Evolutionary conservation across 2,888 invertebrate genomes (phyloP).

Genomic region (Notocelia uddmanniana): DNA sequence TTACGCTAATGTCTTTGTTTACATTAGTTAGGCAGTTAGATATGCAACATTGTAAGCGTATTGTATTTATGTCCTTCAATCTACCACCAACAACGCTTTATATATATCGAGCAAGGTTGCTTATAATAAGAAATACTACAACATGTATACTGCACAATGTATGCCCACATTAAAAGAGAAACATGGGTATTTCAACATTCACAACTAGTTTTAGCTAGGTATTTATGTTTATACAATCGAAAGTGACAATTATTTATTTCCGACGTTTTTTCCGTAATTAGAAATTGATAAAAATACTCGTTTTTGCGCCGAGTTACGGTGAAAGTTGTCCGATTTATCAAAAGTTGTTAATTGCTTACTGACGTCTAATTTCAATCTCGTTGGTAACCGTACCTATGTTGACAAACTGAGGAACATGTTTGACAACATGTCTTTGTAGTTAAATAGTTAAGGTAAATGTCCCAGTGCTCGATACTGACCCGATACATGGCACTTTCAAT

Average conservation of each 20-base stretch:
- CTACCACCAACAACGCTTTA: too few species aligned
- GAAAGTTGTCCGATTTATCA: conserved; percentile 40
- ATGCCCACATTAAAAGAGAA: too few species aligned
- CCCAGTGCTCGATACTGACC: too few species aligned
- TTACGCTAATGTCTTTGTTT: too few species aligned
- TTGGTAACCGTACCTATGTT: conserved; percentile 20
- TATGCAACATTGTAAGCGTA: too few species aligned
- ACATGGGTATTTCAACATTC: not conserved
- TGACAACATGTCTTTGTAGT: conserved; percentile 26
- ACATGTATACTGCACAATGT: too few species aligned
- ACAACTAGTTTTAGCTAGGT: not conserved
- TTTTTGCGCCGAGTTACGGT: conserved; percentile 9
- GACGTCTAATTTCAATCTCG: conserved; percentile 36
- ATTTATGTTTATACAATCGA: conserved; percentile 5
- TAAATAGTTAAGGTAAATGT: too few species aligned
- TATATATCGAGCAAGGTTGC: too few species aligned
- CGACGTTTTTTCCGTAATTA: conserved; percentile 31
- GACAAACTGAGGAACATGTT: conserved; percentile 34
- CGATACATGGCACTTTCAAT: too few species aligned
- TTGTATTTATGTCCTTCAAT: too few species aligned
- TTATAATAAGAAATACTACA: too few species aligned
- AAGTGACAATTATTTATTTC: conserved; percentile 11
- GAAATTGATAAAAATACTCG: conserved; percentile 30
- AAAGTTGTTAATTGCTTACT: conserved; percentile 38
- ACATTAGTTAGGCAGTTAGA: too few species aligned